Conservation (phyloP, 2,113 vertebrate genomes). For the Hemiprocne comata region DNA sequence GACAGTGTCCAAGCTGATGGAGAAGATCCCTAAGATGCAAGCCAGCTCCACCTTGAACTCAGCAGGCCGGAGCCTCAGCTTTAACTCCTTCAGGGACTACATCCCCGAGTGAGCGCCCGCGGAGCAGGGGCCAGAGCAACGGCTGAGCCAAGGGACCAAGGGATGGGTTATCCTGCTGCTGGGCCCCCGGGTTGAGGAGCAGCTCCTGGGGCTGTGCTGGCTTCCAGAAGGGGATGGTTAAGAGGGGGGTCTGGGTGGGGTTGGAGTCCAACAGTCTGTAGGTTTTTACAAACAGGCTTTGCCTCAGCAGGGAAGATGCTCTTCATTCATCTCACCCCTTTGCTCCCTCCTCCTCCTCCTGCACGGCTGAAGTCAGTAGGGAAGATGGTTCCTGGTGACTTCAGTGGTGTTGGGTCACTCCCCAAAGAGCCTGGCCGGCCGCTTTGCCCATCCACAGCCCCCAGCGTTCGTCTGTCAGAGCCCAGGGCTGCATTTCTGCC, state of each 20-base stretch:
- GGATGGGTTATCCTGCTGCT: not conserved
- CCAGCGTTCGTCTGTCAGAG: fast-evolving
- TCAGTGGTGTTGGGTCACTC: not conserved
- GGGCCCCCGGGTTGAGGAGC: not conserved
- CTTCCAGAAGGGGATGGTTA: not conserved
- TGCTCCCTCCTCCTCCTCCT: not conserved
- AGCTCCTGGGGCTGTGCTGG: not conserved
- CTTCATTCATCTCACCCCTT: not conserved
- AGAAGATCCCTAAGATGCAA: constrained; percentile 81
- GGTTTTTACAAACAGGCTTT: not conserved
- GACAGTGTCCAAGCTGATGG: constrained; percentile 79
- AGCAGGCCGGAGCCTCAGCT: constrained; percentile 69
- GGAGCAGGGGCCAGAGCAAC: not conserved
- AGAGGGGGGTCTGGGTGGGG: not conserved
- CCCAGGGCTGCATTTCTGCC: fast-evolving
- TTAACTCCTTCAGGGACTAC: constrained; percentile 78
- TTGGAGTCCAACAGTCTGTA: not conserved
- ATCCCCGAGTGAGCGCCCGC: constrained; percentile 65
- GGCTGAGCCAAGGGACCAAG: not conserved
- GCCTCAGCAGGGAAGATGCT: not conserved
- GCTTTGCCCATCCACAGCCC: not conserved
- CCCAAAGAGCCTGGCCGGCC: not conserved
- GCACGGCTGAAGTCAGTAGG: not conserved
- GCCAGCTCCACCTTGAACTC: constrained; percentile 68
- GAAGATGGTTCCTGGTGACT: not conserved